Conservation (phyloP, 2,113 vertebrate genomes). For the Burhinus oedicnemus region DNA sequence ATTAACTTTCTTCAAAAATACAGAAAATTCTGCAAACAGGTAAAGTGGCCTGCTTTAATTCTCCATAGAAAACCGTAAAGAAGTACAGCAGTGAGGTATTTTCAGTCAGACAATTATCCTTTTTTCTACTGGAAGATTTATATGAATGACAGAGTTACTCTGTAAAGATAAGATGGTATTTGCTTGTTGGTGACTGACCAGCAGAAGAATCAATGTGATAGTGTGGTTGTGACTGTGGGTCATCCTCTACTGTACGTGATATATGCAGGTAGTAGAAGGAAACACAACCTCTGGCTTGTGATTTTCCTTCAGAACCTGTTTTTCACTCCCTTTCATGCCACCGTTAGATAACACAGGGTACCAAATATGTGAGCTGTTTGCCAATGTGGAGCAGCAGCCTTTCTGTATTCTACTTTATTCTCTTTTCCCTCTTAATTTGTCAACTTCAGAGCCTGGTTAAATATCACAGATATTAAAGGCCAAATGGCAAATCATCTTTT, state of each 20-base stretch:
- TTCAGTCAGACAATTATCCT: background rate
- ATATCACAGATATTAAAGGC: constrained; percentile 19
- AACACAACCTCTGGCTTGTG: background rate
- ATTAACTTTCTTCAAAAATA: background rate
- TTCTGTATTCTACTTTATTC: background rate
- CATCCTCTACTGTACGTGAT: background rate
- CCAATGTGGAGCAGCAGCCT: background rate
- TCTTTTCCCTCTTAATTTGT: constrained; percentile 20
- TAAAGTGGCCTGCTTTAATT: background rate
- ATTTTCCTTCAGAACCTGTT: background rate
- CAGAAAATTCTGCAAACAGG: background rate
- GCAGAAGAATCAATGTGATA: background rate
- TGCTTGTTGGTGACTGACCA: background rate
- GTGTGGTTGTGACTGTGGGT: background rate
- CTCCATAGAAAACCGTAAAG: background rate
- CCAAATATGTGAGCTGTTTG: background rate
- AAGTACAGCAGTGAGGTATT: background rate
- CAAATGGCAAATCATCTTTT: constrained; percentile 21
- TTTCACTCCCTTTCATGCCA: background rate
- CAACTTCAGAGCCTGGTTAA: constrained; percentile 12
- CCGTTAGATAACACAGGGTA: background rate
- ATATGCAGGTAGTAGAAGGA: background rate
- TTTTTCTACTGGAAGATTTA: background rate
- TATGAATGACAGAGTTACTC: background rate
- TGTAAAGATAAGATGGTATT: background rate